Evolutionary conservation across 2,797 vertebrate species (phyloP), one percentile per base, ranked within the genome.

Genomic region (Cyprinella venusta): DNA sequence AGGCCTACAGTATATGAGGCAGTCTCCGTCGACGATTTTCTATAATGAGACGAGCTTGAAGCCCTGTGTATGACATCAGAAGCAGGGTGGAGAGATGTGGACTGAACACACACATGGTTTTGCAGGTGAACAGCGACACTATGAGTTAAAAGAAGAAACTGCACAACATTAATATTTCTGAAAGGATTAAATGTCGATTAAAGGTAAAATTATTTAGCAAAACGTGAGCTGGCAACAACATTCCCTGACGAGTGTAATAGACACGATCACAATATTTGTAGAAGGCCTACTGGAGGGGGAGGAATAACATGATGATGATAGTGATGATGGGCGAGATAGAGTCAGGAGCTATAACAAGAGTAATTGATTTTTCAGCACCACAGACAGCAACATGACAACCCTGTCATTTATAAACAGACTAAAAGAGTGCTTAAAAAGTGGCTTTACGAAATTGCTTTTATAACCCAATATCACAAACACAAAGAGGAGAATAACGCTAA

Each of bases 121-220:
- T 64, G 19, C 36, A 64, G 59, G 68, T 70, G 1, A 78, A 84
- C 56, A 79, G 40, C 82, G 76, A 78, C 76, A 61, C 76, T 84
- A 0, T 52, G 50, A 61, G 82, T 72, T 10, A 33, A 63, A 40
- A 18, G 0, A 33, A 30, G 16, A 36, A 65, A 65, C 63, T 30
- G 30, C 30, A n/a, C n/a, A n/a, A n/a, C n/a, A n/a, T n/a, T n/a
- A n/a, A n/a, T n/a, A n/a, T n/a, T n/a, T n/a, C n/a, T n/a, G n/a
- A n/a, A n/a, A 48, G 9, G 2, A 68, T 71, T 19, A 18, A 6
- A 33, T 18, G 12, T 6, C 8, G 16, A n/a, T n/a, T n/a, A n/a
- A n/a, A n/a, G n/a, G n/a, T n/a, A n/a, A n/a, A n/a, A n/a, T n/a
- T n/a, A n/a, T n/a, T n/a, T n/a, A n/a, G n/a, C n/a, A n/a, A n/a